A percentile compares a stretch with the other conserved stretches of the same genome.
These are phyloP conservation scores for Macropus fuliginosus DNA, from an alignment of 2,797 vertebrate genomes.

Conservation along the genomic window DNA sequence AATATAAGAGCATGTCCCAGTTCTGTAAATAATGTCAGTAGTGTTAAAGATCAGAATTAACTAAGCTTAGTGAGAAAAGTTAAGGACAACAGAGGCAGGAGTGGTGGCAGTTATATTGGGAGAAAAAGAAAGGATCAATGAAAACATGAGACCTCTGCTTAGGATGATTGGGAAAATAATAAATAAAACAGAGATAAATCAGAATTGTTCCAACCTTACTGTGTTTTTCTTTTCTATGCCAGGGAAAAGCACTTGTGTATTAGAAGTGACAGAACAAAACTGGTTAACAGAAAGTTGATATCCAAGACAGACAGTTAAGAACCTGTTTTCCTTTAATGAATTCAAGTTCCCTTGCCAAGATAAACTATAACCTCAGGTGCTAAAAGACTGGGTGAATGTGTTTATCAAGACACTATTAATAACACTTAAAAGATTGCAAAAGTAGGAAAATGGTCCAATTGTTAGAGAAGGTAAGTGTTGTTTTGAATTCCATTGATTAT, in stretches of 20 bases:
- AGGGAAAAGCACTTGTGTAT: background rate
- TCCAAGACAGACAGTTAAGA: background rate
- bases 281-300: background rate
- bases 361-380: background rate
- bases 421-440: background rate
- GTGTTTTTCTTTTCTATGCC: background rate
- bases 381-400: background rate
- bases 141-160: background rate
- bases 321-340: background rate
- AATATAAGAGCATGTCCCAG: background rate
- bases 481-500: background rate
- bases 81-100: background rate
- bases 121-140: background rate
- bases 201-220: background rate
- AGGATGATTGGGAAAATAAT: background rate
- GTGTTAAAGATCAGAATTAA: background rate
- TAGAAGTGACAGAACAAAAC: background rate
- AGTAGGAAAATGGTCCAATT: background rate
- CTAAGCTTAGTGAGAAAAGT: background rate
- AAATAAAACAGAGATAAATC: background rate
- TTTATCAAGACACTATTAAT: background rate
- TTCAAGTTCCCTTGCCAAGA: background rate
- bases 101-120: background rate
- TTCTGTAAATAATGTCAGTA: background rate
- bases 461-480: background rate